phyloP scores from a whole-genome alignment of 2,888 invertebrate species.

The Pyrgus malvae region DNA sequence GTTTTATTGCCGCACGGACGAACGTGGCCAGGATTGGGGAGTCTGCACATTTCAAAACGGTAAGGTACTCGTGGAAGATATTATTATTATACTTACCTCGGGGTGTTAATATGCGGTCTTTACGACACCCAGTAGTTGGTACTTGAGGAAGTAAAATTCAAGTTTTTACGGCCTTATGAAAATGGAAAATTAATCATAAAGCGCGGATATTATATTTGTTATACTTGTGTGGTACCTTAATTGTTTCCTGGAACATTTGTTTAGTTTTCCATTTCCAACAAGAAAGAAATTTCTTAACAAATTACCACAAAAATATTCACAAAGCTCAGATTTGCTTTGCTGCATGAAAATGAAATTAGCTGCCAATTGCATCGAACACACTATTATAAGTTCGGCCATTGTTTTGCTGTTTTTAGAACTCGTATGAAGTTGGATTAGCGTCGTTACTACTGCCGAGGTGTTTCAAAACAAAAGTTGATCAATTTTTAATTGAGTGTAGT shows the following conservation, averaged over 20 bases:
- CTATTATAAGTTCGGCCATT: conserved; percentile 77
- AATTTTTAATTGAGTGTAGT: conserved; percentile 17
- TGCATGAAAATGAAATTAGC: conserved; percentile 77
- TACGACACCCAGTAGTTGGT: conserved; percentile 47
- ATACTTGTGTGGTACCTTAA: neutral
- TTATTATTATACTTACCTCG: conserved; percentile 55
- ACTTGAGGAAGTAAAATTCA: conserved; percentile 18
- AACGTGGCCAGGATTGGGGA: conserved; percentile 66
- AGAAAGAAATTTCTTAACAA: conserved; percentile 43
- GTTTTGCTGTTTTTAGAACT: conserved; percentile 74
- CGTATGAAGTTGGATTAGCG: conserved; percentile 56
- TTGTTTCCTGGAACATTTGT: neutral
- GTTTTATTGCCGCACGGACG: conserved; percentile 71
- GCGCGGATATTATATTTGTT: neutral
- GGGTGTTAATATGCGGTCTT: conserved; percentile 47
- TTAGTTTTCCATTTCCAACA: neutral
- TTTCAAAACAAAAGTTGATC: conserved; percentile 19
- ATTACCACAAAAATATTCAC: conserved; percentile 66
- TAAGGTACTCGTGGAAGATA: conserved; percentile 24
- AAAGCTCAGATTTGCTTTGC: conserved; percentile 55
- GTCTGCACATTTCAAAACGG: conserved; percentile 44
- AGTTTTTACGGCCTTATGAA: conserved; percentile 13
- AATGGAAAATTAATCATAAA: conserved; percentile 4
- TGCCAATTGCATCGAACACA: conserved; percentile 77
- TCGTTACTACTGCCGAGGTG: conserved; percentile 37